Evolutionary conservation across 2,797 vertebrate species (phyloP).

Genomic region (Oreochromis mossambicus): DNA sequence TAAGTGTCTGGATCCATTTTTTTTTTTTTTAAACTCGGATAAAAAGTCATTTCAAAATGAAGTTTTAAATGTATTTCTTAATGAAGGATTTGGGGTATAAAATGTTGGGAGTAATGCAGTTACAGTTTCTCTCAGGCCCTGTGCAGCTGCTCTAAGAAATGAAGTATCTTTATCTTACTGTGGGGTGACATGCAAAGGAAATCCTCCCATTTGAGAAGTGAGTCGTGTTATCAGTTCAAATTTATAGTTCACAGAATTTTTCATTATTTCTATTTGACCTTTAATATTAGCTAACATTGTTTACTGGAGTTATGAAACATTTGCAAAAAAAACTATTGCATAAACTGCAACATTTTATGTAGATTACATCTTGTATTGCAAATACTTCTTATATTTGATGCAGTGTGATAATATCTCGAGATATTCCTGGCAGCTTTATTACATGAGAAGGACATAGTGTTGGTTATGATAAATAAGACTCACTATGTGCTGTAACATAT

Average conservation of each 20-base stretch:
- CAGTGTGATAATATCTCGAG: background rate
- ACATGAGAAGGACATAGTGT: background rate
- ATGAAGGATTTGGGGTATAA: background rate
- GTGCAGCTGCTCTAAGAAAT: background rate
- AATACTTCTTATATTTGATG: background rate
- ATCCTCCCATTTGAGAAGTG: background rate
- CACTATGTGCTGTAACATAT: fast-evolving
- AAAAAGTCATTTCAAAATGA: background rate
- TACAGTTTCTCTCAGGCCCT: background rate
- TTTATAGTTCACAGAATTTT: background rate
- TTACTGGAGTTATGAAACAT: background rate
- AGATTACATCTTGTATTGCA: background rate
- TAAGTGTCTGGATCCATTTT: background rate
- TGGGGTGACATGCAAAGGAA: background rate
- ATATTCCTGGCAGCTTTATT: background rate
- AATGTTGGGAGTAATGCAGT: background rate
- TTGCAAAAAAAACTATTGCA: background rate
- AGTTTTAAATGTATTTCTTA: background rate
- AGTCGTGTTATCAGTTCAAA: background rate
- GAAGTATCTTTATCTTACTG: background rate
- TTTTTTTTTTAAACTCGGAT: background rate
- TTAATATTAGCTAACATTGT: background rate
- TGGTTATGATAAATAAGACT: background rate
- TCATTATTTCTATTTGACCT: background rate
- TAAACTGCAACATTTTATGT: background rate